These are phyloP conservation scores for Pecten maximus DNA, from an alignment of 2,888 invertebrate species.

Conservation along the genomic window DNA sequence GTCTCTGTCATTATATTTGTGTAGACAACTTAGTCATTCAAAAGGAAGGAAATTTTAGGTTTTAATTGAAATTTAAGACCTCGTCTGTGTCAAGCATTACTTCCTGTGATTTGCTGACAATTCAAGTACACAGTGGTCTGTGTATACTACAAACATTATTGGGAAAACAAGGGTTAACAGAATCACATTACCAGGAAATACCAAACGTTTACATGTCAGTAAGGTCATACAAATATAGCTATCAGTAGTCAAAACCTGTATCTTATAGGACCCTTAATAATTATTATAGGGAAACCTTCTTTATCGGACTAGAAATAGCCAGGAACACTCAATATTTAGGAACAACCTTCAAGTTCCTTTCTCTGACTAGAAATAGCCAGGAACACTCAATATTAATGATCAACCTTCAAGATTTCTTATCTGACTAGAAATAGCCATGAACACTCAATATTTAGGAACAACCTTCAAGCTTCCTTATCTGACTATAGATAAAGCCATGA, in stretches of 20 bases:
- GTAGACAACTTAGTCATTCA: background rate
- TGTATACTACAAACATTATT: background rate
- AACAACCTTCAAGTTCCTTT: no score
- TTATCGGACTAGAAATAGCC: no score
- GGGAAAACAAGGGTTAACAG: background rate
- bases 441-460: no score
- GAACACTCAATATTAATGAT: no score
- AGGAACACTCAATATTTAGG: no score
- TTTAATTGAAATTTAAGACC: background rate
- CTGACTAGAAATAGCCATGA: no score
- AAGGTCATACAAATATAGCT: background rate
- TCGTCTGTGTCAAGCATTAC: background rate
- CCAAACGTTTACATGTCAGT: background rate
- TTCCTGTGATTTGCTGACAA: background rate
- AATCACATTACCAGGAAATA: background rate
- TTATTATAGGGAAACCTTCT: no score
- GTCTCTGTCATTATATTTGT: background rate
- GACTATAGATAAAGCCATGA: no score
- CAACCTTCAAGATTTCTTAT: no score
- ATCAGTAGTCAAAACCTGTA: background rate
- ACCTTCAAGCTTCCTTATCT: no score
- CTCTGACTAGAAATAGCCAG: no score
- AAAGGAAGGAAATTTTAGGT: background rate
- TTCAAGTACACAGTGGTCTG: background rate
- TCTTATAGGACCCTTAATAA: background rate